Conservation (phyloP, 2,888 invertebrate genomes). For the Megalurothrips usitatus region DNA sequence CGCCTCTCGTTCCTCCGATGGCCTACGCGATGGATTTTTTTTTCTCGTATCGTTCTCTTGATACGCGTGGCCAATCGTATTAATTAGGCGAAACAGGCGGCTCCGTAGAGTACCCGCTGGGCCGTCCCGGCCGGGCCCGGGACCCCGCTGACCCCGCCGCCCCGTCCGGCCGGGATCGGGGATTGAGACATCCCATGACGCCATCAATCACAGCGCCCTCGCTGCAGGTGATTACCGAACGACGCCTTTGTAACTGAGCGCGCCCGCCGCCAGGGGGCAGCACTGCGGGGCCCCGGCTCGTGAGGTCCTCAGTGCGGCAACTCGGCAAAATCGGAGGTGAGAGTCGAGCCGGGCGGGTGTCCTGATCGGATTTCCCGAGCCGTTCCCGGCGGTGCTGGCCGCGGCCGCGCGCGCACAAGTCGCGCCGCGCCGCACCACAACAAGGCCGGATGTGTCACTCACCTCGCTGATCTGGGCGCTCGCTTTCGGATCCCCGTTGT, state of each 20-base stretch:
- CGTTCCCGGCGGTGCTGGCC: no score
- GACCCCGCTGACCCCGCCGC: background rate
- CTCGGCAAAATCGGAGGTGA: no score
- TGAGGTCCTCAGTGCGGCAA: no score
- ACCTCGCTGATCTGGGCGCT: background rate
- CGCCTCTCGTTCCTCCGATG: no score
- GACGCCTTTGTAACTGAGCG: background rate
- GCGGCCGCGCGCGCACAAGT: no score
- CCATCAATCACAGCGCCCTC: no score
- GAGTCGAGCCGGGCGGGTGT: no score
- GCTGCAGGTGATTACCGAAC: background rate
- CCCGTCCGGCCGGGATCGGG: background rate
- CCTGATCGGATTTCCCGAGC: no score
- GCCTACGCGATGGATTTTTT: no score
- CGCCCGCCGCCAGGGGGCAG: no score
- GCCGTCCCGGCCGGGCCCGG: background rate
- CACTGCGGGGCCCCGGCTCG: no score
- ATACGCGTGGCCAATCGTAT: background rate
- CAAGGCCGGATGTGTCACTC: background rate
- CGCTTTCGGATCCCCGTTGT: background rate
- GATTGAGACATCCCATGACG: background rate
- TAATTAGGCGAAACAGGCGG: background rate
- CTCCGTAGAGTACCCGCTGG: background rate
- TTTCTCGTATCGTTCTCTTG: background rate
- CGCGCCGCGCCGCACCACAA: no score